phyloP scores from a whole-genome alignment of 1,140 invertebrate species.

The Parasteatoda tepidariorum region DNA sequence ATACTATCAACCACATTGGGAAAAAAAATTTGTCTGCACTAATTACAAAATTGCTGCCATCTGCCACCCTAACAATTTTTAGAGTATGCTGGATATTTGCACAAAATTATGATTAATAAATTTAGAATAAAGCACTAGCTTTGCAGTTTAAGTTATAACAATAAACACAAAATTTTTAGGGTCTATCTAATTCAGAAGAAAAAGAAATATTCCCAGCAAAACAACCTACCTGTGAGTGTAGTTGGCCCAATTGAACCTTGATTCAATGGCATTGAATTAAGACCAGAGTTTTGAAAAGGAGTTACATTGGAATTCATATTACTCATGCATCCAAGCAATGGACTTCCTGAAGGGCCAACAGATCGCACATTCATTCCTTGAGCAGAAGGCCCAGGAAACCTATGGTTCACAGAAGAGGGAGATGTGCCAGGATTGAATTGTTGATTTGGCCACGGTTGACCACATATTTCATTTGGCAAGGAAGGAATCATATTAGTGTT shows the following conservation, averaged over 20 bases:
- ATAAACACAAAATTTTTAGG: no score
- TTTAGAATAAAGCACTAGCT: no score
- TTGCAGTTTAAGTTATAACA: no score
- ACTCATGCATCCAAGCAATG: constrained; percentile 39
- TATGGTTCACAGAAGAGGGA: constrained; percentile 36
- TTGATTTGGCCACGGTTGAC: constrained; percentile 23
- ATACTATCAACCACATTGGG: no score
- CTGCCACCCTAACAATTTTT: no score
- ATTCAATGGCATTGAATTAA: constrained; percentile 39
- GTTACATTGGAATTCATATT: constrained; percentile 39
- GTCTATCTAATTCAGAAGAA: no score
- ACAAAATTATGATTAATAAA: no score
- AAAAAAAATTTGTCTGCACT: no score
- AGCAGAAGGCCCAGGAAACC: constrained; percentile 19
- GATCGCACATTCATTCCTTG: constrained; percentile 18
- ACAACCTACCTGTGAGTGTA: constrained; percentile 24
- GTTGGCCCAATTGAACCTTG: constrained; percentile 42
- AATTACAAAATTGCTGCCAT: no score
- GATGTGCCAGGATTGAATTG: constrained; percentile 37
- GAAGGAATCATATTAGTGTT: constrained; percentile 61
- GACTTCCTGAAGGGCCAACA: constrained; percentile 35
- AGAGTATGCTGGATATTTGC: no score
- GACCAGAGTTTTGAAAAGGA: constrained; percentile 41
- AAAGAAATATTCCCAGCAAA: no score
- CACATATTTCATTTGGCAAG: constrained; percentile 31